A percentile compares a stretch with the other conserved stretches of the same genome.
Conservation (phyloP, 2,797 vertebrate species). For the Notamacropus eugenii region DNA sequence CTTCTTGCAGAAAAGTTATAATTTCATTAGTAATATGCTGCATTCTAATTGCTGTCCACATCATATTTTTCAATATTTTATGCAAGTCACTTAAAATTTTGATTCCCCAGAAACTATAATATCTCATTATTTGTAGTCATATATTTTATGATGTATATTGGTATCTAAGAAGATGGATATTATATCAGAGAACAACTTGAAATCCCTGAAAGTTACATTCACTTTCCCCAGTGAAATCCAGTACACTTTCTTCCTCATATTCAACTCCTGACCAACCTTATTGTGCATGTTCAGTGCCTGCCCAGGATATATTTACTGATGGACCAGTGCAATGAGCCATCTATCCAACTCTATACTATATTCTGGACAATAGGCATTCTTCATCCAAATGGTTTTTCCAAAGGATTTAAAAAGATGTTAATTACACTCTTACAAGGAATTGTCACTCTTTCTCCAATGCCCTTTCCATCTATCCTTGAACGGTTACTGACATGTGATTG, state of each 20-base stretch:
- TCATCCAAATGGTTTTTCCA: not conserved
- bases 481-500: constrained; percentile 25
- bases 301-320: not conserved
- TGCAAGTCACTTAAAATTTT: too few relatives aligned
- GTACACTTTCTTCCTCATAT: not conserved
- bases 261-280: not conserved
- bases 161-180: not conserved
- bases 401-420: constrained; percentile 4
- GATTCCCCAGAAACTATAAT: too few relatives aligned
- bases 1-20: too few relatives aligned
- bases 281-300: not conserved
- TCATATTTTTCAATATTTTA: too few relatives aligned
- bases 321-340: not conserved
- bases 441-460: not conserved
- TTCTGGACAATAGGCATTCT: not conserved
- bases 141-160: not conserved
- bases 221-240: not conserved
- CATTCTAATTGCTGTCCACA: too few relatives aligned
- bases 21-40: too few relatives aligned
- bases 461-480: not conserved
- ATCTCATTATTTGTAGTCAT: not conserved
- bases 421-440: constrained; percentile 18
- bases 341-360: not conserved
- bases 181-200: not conserved
- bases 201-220: not conserved